These are phyloP conservation scores for Galbula dea DNA, from an alignment of 2,113 vertebrate species.

Conservation along the genomic window DNA sequence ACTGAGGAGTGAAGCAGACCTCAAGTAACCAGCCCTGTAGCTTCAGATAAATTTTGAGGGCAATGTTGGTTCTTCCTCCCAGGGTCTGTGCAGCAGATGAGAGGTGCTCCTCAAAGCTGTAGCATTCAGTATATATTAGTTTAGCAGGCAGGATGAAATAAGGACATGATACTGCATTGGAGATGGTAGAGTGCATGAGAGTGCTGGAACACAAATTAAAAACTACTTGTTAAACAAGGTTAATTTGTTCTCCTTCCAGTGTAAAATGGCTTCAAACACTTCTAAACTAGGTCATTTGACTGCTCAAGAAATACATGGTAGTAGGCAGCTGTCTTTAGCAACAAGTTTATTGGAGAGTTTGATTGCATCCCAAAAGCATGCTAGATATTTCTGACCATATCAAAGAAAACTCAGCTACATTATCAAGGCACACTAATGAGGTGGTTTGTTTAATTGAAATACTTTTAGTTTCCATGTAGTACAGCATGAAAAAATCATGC, in stretches of 20 bases:
- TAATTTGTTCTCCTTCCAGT: slow-evolving; percentile 68
- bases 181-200: neutral
- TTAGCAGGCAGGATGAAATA: slow-evolving; percentile 1
- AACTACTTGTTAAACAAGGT: slow-evolving; percentile 69
- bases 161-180: neutral
- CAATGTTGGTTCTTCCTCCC: neutral
- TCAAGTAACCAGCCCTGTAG: neutral
- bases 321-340: slow-evolving; percentile 53
- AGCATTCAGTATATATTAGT: neutral
- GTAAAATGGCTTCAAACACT: slow-evolving; percentile 70
- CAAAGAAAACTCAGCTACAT: slow-evolving; percentile 68
- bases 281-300: slow-evolving; percentile 70
- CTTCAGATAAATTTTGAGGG: neutral
- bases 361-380: slow-evolving; percentile 66
- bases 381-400: slow-evolving; percentile 72
- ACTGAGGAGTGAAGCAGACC: neutral
- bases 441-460: slow-evolving; percentile 75
- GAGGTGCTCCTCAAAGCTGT: neutral
- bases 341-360: slow-evolving; percentile 61
- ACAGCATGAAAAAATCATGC: slow-evolving; percentile 74
- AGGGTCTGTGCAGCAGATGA: neutral
- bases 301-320: slow-evolving; percentile 51
- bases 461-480: slow-evolving; percentile 71
- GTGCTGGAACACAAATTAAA: slow-evolving; percentile 65
- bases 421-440: slow-evolving; percentile 73